Conservation (phyloP, 2,888 invertebrate species). For the Notodonta ziczac region DNA sequence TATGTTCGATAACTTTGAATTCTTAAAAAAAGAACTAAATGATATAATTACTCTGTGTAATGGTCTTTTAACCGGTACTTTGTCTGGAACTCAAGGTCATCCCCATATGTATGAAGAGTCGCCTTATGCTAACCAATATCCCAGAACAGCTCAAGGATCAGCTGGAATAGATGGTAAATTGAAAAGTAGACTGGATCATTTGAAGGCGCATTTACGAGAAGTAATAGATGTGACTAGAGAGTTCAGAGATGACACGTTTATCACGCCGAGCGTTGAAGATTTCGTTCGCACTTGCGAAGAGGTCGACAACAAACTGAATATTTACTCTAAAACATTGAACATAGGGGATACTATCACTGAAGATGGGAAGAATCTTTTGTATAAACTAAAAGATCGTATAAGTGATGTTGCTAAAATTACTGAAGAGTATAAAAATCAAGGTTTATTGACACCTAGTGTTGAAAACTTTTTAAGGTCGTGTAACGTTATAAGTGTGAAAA, state of each 20-base stretch:
- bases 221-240: constrained; percentile 37
- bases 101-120: not conserved
- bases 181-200: constrained; percentile 29
- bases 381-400: constrained; percentile 41
- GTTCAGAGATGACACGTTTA: constrained; percentile 25
- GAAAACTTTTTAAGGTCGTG: constrained; percentile 46
- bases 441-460: constrained; percentile 34
- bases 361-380: constrained; percentile 20
- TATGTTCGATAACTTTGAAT: constrained; percentile 24
- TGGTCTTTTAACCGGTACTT: constrained; percentile 23
- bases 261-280: constrained; percentile 35
- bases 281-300: constrained; percentile 38
- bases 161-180: constrained; percentile 17
- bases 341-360: constrained; percentile 11
- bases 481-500: constrained; percentile 39
- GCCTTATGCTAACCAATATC: not conserved
- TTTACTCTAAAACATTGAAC: constrained; percentile 12
- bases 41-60: constrained; percentile 40
- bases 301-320: constrained; percentile 34
- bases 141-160: not conserved
- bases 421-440: constrained; percentile 39
- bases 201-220: constrained; percentile 38
- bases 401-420: constrained; percentile 42
- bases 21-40: constrained; percentile 34
- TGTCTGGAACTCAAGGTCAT: not conserved